phyloP scores from a whole-genome alignment of 2,797 vertebrate species.

The Leucoraja ocellata region DNA sequence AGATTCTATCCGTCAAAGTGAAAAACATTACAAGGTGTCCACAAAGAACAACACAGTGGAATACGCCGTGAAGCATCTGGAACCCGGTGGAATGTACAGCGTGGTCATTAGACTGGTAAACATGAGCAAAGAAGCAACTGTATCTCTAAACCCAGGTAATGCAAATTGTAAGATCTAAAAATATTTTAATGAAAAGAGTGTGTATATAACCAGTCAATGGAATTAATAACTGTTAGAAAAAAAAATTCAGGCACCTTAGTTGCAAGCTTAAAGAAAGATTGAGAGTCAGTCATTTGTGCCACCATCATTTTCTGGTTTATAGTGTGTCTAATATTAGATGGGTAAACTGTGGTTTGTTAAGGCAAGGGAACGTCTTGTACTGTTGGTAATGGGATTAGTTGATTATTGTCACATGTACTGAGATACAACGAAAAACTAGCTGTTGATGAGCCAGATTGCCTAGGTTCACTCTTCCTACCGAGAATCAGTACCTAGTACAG shows the following conservation, averaged over 20 bases:
- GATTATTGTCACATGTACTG: too few species aligned
- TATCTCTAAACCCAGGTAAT: slow-evolving; percentile 80
- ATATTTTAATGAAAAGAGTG: neutral
- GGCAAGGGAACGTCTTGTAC: neutral
- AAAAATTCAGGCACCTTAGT: neutral
- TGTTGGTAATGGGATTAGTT: too few species aligned
- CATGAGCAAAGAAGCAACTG: slow-evolving; percentile 90
- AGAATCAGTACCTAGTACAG: too few species aligned
- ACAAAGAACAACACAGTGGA: slow-evolving; percentile 85
- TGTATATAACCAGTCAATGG: neutral
- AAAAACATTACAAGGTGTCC: slow-evolving; percentile 79
- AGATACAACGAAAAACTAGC: neutral
- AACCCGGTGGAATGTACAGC: slow-evolving; percentile 86
- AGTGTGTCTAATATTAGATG: neutral
- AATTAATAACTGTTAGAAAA: neutral
- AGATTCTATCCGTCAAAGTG: slow-evolving; percentile 76
- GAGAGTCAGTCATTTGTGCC: neutral
- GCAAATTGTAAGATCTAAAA: neutral
- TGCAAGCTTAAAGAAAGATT: neutral
- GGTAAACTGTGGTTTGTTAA: neutral
- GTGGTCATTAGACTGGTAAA: slow-evolving; percentile 81
- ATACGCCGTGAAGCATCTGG: slow-evolving; percentile 72
- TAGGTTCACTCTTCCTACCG: too few species aligned
- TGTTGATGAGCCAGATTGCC: neutral
- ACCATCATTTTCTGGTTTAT: neutral